Evolutionary conservation across 2,888 invertebrate species (phyloP), one percentile per base, ranked within the genome.

Genomic region (Brenthis ino): DNA sequence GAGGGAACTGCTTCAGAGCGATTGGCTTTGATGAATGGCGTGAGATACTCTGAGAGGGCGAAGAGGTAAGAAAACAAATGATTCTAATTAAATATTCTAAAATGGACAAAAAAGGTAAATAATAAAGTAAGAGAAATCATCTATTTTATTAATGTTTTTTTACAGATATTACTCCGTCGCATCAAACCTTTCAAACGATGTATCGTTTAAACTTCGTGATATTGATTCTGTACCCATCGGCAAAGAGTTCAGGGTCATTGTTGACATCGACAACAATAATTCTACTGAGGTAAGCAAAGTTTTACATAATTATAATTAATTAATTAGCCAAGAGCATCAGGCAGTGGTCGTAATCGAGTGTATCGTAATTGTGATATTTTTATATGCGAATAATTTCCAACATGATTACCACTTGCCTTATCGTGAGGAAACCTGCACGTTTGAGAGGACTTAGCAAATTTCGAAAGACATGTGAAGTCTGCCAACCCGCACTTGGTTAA

Each of bases 1-100:
- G 97, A 97, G 88, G 96, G 96, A 14, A 94, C 95, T 0, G 93
- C 95, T 14, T 96, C 94, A 0, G 97, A 97, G 84, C 89, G 97
- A 11, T 85, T 96, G 71, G 94, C 96, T 1, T 91, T 97, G 43
- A 94, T 95, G 86, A 96, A 96, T 80, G 97, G 97, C 0, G 96
- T 96, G 0, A 88, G 96, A 14, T 94, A 94, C 76, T 94, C 95
- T 0, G 94, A 94, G 77, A 91, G 94, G 64, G 96, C 96, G 1
- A 95, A 95, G 86, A 94, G 93, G 93, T 94, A 77, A 70, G 71
- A 50, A 12, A 12, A 8, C 14, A 63, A 51, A n/a, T 51, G 2
- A 43, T 43, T 51, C 16, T 24, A 24, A 3, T 55, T 28, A 33
- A 8, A 5, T 28, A 56, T 56, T 8, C n/a, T 12, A 56, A 6